Conservation (phyloP, 2,113 vertebrate species). For the Pomatorhinus ruficollis region DNA sequence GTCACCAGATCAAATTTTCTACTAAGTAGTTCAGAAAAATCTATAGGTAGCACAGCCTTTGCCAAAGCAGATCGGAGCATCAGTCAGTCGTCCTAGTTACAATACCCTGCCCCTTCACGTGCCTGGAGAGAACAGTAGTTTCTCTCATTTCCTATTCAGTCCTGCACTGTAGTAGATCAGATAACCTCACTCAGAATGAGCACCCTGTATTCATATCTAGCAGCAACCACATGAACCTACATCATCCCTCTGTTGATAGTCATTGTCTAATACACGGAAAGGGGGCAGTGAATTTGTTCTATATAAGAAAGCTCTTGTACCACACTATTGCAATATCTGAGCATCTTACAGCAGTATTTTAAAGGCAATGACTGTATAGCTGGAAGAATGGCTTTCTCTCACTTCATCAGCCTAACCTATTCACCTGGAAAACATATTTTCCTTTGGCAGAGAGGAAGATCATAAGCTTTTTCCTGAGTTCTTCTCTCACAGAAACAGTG, state of each 20-base stretch:
- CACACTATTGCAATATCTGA: neutral
- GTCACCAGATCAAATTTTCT: neutral
- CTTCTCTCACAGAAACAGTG: neutral
- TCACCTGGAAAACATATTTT: neutral
- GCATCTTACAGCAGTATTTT: neutral
- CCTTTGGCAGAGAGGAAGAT: neutral
- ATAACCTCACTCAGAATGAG: neutral
- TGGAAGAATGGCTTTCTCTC: neutral
- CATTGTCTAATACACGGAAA: neutral
- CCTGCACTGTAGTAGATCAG: neutral
- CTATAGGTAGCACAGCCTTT: slow-evolving; percentile 1
- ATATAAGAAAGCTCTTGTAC: neutral
- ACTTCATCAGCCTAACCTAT: neutral
- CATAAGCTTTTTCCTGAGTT: neutral
- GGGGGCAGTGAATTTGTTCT: neutral
- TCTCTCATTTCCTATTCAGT: neutral
- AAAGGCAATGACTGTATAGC: neutral
- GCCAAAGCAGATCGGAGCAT: neutral
- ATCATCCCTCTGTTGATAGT: neutral
- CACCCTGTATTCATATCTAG: neutral
- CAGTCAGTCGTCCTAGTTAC: neutral
- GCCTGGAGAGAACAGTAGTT: neutral
- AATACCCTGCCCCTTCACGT: fast-evolving
- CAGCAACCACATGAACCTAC: neutral
- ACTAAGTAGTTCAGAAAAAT: neutral